These are phyloP conservation scores for Xiphophorus hellerii DNA, from an alignment of 2,113 vertebrate genomes.

Conservation along the genomic window DNA sequence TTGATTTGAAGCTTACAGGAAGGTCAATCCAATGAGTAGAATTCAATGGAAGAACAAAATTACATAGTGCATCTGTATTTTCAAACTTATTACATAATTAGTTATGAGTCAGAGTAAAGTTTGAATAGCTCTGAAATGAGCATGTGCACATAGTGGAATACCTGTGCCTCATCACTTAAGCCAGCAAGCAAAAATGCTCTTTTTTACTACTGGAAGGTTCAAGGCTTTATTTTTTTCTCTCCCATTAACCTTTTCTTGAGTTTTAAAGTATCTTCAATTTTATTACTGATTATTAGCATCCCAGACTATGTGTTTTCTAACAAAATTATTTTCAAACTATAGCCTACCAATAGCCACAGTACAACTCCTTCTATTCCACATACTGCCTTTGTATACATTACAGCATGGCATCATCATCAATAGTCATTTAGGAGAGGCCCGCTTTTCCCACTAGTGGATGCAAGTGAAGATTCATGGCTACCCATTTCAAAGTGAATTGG, in stretches of 20 bases:
- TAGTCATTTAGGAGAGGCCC: conserved; percentile 79
- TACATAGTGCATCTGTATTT: conserved; percentile 3
- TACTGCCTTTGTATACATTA: conserved; percentile 72
- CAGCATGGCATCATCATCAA: conserved; percentile 77
- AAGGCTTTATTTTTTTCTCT: conserved; percentile 14
- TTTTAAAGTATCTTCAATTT: conserved; percentile 8
- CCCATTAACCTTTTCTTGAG: background rate
- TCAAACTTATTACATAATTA: conserved; percentile 13
- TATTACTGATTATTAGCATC: conserved; percentile 18
- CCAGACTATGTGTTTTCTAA: conserved; percentile 13
- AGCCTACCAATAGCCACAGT: conserved; percentile 21
- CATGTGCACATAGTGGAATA: background rate
- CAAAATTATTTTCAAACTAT: conserved; percentile 44
- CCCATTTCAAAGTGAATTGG: conserved; percentile 69
- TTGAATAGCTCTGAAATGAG: conserved; percentile 8
- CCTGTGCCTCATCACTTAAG: conserved; percentile 2
- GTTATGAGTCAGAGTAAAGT: conserved; percentile 11
- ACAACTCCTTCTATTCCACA: conserved; percentile 33
- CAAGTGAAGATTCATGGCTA: conserved; percentile 84
- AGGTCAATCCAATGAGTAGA: conserved; percentile 49
- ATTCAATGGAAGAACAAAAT: conserved; percentile 20
- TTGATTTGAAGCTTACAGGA: conserved; percentile 32
- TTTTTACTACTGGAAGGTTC: conserved; percentile 24
- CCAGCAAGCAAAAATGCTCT: conserved; percentile 8
- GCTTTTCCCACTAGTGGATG: conserved; percentile 75